These are phyloP conservation scores for Poecile montanus DNA, from an alignment of 2,797 vertebrate genomes.

Conservation along the genomic window DNA sequence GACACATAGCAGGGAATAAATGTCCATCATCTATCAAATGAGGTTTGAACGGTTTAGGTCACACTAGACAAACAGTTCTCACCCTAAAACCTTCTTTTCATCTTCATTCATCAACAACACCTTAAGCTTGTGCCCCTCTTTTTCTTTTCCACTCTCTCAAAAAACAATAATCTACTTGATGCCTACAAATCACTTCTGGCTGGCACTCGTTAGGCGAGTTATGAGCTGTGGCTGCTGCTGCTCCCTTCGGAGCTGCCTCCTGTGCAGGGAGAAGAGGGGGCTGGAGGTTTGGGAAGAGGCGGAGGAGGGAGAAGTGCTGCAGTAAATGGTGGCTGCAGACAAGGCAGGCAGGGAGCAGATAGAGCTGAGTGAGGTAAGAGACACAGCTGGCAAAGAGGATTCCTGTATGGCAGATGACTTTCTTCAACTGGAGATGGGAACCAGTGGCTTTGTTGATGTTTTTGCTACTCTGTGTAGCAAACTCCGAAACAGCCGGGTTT, in stretches of 20 bases:
- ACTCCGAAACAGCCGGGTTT: neutral
- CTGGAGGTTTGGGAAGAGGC: neutral
- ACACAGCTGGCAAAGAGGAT: neutral
- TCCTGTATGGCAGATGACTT: neutral
- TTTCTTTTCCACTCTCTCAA: constrained; percentile 35
- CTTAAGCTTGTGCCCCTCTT: constrained; percentile 45
- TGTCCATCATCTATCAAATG: constrained; percentile 63
- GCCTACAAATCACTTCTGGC: constrained; percentile 59
- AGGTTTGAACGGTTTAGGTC: constrained; percentile 53
- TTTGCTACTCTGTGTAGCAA: neutral
- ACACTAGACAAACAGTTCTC: constrained; percentile 60
- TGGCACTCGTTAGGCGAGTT: constrained; percentile 46
- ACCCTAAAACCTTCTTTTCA: constrained; percentile 57
- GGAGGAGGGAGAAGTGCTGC: neutral
- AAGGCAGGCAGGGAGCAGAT: neutral
- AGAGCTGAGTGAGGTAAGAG: neutral
- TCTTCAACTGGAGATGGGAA: neutral
- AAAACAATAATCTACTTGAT: constrained; percentile 55
- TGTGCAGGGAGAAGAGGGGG: neutral
- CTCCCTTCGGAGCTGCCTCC: neutral
- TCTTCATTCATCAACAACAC: constrained; percentile 60
- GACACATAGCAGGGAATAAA: constrained; percentile 52
- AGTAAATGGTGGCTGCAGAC: neutral
- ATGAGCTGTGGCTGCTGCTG: constrained; percentile 52
- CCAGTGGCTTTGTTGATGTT: accelerated